phyloP scores from a whole-genome alignment of 2,113 vertebrate genomes.

The Nesoenas mayeri region DNA sequence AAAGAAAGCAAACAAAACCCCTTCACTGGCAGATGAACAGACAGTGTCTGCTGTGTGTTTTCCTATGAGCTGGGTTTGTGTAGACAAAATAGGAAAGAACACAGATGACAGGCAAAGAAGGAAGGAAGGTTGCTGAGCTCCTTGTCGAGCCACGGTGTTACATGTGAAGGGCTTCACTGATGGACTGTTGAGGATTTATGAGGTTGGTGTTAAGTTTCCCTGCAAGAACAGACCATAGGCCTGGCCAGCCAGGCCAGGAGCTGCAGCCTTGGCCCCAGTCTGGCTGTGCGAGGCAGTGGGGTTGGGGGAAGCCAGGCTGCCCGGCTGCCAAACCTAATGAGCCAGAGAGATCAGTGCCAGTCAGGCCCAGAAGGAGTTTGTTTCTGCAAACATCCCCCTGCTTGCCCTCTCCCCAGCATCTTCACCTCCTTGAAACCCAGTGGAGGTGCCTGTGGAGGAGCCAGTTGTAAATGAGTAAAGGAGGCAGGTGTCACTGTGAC shows the following conservation, averaged over 20 bases:
- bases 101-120: not conserved
- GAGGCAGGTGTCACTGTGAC: not conserved
- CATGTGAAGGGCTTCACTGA: not conserved
- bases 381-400: not conserved
- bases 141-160: not conserved
- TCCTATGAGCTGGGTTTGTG: not conserved
- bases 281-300: not conserved
- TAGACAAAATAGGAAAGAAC: not conserved
- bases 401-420: not conserved
- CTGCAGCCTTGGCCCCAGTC: not conserved
- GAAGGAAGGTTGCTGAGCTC: not conserved
- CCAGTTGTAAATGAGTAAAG: not conserved
- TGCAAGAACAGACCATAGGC: not conserved
- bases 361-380: not conserved
- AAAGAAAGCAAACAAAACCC: not conserved
- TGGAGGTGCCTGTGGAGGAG: not conserved
- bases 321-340: not conserved
- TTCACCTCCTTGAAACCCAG: not conserved
- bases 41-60: not conserved
- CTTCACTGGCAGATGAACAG: not conserved
- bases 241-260: not conserved
- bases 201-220: not conserved
- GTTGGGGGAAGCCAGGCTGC: not conserved
- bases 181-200: not conserved
- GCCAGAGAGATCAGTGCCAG: not conserved